Evolutionary conservation across 2,113 vertebrate species (phyloP), one percentile per base, ranked within the genome.

Genomic region (Psilopsiagon aymara): DNA sequence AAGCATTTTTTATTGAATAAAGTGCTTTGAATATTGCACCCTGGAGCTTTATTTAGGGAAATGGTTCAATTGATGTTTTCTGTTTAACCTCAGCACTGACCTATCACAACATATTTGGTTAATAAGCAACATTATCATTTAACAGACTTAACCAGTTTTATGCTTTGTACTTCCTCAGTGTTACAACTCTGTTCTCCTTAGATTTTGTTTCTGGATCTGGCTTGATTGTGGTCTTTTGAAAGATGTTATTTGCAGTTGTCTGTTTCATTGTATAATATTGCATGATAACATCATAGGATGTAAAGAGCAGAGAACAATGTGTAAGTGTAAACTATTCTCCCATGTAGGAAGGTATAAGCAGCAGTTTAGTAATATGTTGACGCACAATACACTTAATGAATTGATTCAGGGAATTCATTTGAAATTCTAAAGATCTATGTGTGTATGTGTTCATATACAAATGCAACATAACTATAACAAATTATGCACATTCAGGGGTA

Each of bases 1-100:
- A 98, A 97, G 97, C 97, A 98, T 98, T 98, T 98, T 97, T 98
- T 98, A 98, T 98, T 98, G 97, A 98, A 98, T 98, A 98, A 98
- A 98, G 97, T 96, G 90, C 97, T 98, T 96, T 96, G 96, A 97
- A 97, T 98, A 97, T 98, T 98, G 97, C 94, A 98, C 97, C 97
- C 98, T 96, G 96, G 98, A 98, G 98, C 98, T 98, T 97, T 98
- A 97, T 98, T 97, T 97, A 97, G 96, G 96, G 93, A 98, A 98
- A 97, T 96, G 93, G 96, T 97, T 98, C 95, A 94, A 88, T 96
- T 98, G 97, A 97, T 98, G 98, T 97, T 98, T 98, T 98, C 97
- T 97, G 83, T 96, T 96, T 98, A 98, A 97, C 97, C 97, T 97
- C 96, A 93, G 84, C 94, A 74, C 91, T 98, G 97, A 97, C 97